A percentile compares a stretch with the other conserved stretches of the same genome.
These are phyloP conservation scores for Anoplius nigerrimus DNA, from an alignment of 2,888 invertebrate species.

Conservation along the genomic window DNA sequence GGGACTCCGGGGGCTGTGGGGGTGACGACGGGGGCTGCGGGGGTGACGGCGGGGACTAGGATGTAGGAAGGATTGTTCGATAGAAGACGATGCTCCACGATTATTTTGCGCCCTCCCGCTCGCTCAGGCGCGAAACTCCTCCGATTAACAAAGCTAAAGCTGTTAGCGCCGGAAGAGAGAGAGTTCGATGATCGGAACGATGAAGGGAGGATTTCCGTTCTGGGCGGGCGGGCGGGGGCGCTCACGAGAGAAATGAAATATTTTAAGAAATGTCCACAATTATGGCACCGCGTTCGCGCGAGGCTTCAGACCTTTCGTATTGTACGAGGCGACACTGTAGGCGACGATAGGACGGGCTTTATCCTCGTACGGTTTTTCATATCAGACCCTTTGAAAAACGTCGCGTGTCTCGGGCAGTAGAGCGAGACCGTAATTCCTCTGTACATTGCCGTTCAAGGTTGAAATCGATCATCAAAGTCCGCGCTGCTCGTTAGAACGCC, in stretches of 20 bases:
- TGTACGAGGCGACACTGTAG: conserved; percentile 45
- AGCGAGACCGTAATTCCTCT: no score
- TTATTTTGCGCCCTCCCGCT: conserved; percentile 29
- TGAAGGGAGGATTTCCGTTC: conserved; percentile 18
- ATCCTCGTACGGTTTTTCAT: conserved; percentile 59
- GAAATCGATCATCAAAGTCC: no score
- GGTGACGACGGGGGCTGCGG: conserved; percentile 47
- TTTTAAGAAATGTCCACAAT: conserved; percentile 53
- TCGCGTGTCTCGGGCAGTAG: no score
- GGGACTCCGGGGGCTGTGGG: conserved; percentile 37
- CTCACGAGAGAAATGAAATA: conserved; percentile 38
- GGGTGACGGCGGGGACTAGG: conserved; percentile 47
- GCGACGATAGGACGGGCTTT: conserved; percentile 18
- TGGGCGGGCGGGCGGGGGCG: conserved; percentile 39
- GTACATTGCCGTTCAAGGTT: no score
- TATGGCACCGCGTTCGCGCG: conserved; percentile 54
- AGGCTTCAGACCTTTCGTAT: conserved; percentile 51
- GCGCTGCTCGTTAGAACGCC: no score
- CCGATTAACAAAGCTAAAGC: no score
- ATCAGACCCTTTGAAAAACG: conserved; percentile 47
- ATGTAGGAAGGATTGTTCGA: conserved; percentile 31
- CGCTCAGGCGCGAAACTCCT: conserved; percentile 31
- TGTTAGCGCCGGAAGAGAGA: no score
- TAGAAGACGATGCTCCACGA: conserved; percentile 43
- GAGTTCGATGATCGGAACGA: not conserved